phyloP scores from a whole-genome alignment of 2,888 invertebrate genomes.

The Rotaria sp. region DNA sequence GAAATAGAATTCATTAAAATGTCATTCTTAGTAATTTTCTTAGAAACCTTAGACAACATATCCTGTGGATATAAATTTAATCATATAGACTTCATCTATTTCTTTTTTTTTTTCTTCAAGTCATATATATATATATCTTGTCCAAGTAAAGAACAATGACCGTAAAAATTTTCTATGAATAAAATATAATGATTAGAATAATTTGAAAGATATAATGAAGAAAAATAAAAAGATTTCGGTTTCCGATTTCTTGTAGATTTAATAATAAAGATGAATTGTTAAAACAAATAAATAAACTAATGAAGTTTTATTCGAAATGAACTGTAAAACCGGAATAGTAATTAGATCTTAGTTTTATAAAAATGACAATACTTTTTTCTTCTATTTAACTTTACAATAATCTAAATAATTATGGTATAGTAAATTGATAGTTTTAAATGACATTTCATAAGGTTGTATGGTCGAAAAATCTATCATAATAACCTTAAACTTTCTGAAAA shows the following conservation, averaged over 20 bases:
- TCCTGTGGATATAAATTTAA: neutral
- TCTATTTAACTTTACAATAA: neutral
- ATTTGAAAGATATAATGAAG: no score
- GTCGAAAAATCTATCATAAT: no score
- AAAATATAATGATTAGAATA: neutral
- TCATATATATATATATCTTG: no score
- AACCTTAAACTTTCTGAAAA: no score
- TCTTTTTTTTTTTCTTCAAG: no score
- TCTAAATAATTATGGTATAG: neutral
- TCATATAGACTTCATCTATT: neutral
- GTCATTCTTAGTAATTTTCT: constrained; percentile 55
- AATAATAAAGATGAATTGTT: neutral
- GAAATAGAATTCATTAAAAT: neutral
- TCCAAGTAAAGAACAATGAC: no score
- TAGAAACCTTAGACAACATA: neutral
- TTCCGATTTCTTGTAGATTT: neutral
- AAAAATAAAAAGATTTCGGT: neutral
- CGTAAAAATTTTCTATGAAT: neutral
- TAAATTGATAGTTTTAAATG: neutral
- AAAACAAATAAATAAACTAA: neutral
- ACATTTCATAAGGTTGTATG: neutral
- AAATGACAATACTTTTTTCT: no score
- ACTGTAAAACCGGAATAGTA: neutral
- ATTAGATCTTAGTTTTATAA: neutral
- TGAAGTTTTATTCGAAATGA: neutral